Evolutionary conservation across 2,888 invertebrate species (phyloP).

Genomic region (Drosophila bunnanda): DNA sequence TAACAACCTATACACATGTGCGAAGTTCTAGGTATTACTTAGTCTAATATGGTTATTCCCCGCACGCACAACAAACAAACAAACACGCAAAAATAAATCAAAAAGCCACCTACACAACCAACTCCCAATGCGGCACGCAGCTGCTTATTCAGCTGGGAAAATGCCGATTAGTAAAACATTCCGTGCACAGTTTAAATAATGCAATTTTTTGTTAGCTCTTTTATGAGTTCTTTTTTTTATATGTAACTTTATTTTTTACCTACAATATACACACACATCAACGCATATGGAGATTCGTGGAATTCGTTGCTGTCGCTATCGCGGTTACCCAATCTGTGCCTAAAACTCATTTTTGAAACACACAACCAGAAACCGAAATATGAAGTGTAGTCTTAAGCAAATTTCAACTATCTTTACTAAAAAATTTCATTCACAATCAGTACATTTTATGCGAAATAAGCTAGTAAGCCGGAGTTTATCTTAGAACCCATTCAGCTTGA

Average conservation of each 20-base stretch:
- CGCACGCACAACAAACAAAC: constrained; percentile 55
- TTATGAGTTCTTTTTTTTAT: constrained; percentile 43
- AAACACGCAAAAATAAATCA: constrained; percentile 51
- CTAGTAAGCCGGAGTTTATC: constrained; percentile 29
- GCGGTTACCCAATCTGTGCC: constrained; percentile 86
- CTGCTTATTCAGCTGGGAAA: constrained; percentile 17
- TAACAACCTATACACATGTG: constrained; percentile 83
- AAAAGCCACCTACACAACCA: constrained; percentile 53
- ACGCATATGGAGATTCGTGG: constrained; percentile 83
- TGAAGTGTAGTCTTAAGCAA: constrained; percentile 57
- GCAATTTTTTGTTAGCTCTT: constrained; percentile 41
- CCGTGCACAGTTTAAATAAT: constrained; percentile 56
- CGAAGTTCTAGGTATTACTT: constrained; percentile 62
- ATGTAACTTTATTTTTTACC: constrained; percentile 8
- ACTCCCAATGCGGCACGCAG: constrained; percentile 38
- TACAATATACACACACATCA: constrained; percentile 47
- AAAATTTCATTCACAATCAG: constrained; percentile 61
- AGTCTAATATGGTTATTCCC: constrained; percentile 58
- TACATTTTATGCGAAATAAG: constrained; percentile 54
- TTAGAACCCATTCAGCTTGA: constrained; percentile 56
- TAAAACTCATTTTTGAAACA: constrained; percentile 73
- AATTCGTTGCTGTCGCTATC: constrained; percentile 85
- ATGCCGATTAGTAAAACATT: constrained; percentile 34
- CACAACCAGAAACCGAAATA: constrained; percentile 35
- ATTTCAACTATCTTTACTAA: constrained; percentile 47